Conservation (phyloP, 1,140 invertebrate genomes). For the Ceratoteleas bidentatus region DNA sequence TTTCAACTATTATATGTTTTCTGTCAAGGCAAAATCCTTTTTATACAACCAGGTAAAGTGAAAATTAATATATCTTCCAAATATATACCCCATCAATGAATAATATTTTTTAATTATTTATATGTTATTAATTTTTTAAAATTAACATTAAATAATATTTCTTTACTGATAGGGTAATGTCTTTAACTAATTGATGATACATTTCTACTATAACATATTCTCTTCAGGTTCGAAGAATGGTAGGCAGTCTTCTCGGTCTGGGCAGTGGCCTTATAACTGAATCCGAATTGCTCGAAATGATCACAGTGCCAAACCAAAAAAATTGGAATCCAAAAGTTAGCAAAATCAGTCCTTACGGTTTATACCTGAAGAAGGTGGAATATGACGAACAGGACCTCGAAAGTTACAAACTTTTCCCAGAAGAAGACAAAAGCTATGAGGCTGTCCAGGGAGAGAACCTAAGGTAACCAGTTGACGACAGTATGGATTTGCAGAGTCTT, state of each 20-base stretch:
- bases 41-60: conserved; percentile 87
- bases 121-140: too few species aligned
- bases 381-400: conserved; percentile 83
- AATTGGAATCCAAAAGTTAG: conserved; percentile 83
- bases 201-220: too few species aligned
- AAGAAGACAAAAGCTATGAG: neutral
- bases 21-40: conserved; percentile 84
- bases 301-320: conserved; percentile 84
- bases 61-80: too few species aligned
- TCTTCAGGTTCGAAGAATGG: conserved; percentile 87
- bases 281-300: conserved; percentile 86
- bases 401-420: conserved; percentile 61
- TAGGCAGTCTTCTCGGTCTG: conserved; percentile 84
- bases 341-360: conserved; percentile 83
- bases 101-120: too few species aligned
- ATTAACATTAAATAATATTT: too few species aligned
- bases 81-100: too few species aligned
- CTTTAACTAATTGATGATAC: too few species aligned
- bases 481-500: conserved; percentile 86
- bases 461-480: neutral
- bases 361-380: conserved; percentile 86
- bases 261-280: conserved; percentile 83
- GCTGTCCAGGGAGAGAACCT: neutral
- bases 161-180: too few species aligned
- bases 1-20: conserved; percentile 86